Conservation (phyloP, 30 jellyfish, hydroid and myxozoan species). For the Aurelia aurita complex sp. Pacific region DNA sequence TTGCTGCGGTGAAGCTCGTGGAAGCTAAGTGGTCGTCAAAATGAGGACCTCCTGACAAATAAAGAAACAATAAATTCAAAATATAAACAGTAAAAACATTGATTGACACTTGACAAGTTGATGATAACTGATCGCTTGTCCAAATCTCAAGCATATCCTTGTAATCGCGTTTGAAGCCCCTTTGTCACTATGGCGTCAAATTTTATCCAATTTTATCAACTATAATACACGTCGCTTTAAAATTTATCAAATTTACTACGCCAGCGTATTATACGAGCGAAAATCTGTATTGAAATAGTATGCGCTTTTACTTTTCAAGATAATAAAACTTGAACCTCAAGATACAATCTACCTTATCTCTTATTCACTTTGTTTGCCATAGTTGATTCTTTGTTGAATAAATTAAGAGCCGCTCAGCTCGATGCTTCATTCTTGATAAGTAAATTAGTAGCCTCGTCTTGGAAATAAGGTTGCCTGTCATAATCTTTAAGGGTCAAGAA, state of each 20-base stretch:
- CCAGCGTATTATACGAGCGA: slow-evolving; percentile 7
- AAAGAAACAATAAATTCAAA: too few species aligned
- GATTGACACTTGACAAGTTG: slow-evolving; percentile 33
- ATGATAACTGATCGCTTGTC: slow-evolving; percentile 41
- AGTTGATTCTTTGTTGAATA: slow-evolving; percentile 13
- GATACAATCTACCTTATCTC: slow-evolving; percentile 49
- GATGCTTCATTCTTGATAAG: slow-evolving; percentile 37
- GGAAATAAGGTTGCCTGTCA: not conserved
- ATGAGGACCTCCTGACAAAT: too few species aligned
- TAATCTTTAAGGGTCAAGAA: not conserved
- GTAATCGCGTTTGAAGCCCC: slow-evolving; percentile 50
- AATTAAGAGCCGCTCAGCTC: slow-evolving; percentile 71
- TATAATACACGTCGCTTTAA: slow-evolving; percentile 41
- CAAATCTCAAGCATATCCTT: slow-evolving; percentile 40
- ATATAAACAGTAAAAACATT: not conserved
- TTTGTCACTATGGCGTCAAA: slow-evolving; percentile 61
- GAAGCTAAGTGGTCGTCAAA: too few species aligned
- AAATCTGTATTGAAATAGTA: slow-evolving; percentile 4
- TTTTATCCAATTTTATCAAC: slow-evolving; percentile 56
- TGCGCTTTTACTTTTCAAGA: slow-evolving; percentile 49
- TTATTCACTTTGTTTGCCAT: slow-evolving; percentile 11
- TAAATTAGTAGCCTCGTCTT: slow-evolving; percentile 48
- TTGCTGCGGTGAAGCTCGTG: too few species aligned
- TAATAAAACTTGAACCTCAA: slow-evolving; percentile 32
- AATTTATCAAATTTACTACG: slow-evolving; percentile 47